Base-by-base conservation (phyloP, 2,888 invertebrate species). In the Nebria brevicollis region DNA sequence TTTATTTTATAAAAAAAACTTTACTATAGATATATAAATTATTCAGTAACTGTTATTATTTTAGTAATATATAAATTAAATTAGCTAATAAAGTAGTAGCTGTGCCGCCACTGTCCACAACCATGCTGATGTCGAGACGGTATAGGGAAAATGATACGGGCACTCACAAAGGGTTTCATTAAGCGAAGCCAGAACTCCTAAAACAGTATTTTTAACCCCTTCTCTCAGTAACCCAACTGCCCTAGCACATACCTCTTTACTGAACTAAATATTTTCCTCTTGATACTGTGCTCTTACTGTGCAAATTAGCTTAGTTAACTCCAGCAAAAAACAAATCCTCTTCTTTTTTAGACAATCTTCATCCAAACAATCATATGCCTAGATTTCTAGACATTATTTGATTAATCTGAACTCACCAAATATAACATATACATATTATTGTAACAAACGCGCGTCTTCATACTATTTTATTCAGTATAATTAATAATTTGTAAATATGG, bases 91-190 rank as follows among this genome's bases (percentile, higher is more conserved):
- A 54, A 54, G 4, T 11, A 54, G 8, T 11, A 7, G 11, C 43
- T 70, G 66, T 34, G 42, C 66, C 41, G 20, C 15, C n/a, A 11
- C 68, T 42, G 66, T 25, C 10, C 42, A 11, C 34, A 42, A 8
- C n/a, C 68, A 68, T 66, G 77, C 68, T 25, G 15, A 26, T n/a
- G n/a, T 34, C 6, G 20, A n/a, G 7, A 72, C 66, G 75, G 64
- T 34, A 70, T 25, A 73, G 72, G 70, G 41, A 70, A 80, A 54
- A 43, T 75, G 75, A 80, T 80, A 80, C 80, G 80, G 80, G 75
- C 70, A 70, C 65, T 75, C 80, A 83, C 83, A 84, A 84, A 84
- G 84, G 83, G 82, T 83, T 84, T 83, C 83, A 84, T 83, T 84
- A 84, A 83, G 82, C 70, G 80, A 75, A 75, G 70, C 75, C 80